phyloP scores from a whole-genome alignment of 2,888 invertebrate species.

The Philereme vetulata region DNA sequence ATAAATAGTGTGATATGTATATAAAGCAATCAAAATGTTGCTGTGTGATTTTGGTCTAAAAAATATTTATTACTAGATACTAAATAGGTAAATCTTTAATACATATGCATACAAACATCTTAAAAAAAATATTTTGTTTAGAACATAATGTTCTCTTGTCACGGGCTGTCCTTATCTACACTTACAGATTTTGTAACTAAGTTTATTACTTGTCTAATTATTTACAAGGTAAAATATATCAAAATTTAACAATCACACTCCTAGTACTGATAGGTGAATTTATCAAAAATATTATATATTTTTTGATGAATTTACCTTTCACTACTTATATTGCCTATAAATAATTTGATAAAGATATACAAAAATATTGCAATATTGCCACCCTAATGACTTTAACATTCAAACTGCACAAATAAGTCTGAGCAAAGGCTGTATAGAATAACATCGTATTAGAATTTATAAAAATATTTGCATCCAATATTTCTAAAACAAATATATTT shows the following conservation, averaged over 20 bases:
- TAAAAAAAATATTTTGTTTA: too few relatives aligned
- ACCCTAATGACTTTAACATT: constrained; percentile 1
- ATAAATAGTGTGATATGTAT: too few relatives aligned
- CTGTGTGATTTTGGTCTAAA: too few relatives aligned
- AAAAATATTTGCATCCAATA: not conserved
- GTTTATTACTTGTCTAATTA: not conserved
- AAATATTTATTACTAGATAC: too few relatives aligned
- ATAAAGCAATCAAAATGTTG: too few relatives aligned
- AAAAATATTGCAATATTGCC: constrained; percentile 10
- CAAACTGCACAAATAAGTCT: constrained; percentile 4
- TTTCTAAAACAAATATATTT: not conserved
- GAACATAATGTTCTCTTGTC: too few relatives aligned
- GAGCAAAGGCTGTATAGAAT: constrained; percentile 1
- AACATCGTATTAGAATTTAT: not conserved
- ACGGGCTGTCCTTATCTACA: too few relatives aligned
- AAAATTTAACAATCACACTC: constrained; percentile 6
- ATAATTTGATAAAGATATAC: constrained; percentile 8
- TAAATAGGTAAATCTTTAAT: too few relatives aligned
- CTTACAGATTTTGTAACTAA: too few relatives aligned
- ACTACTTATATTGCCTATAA: not conserved
- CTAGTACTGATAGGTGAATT: constrained; percentile 2
- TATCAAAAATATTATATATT: constrained; percentile 2
- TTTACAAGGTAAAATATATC: constrained; percentile 9
- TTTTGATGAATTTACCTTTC: too few relatives aligned
- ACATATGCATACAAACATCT: too few relatives aligned